These are phyloP conservation scores for Stegastes partitus DNA, from an alignment of 2,113 vertebrate genomes.

Conservation along the genomic window DNA sequence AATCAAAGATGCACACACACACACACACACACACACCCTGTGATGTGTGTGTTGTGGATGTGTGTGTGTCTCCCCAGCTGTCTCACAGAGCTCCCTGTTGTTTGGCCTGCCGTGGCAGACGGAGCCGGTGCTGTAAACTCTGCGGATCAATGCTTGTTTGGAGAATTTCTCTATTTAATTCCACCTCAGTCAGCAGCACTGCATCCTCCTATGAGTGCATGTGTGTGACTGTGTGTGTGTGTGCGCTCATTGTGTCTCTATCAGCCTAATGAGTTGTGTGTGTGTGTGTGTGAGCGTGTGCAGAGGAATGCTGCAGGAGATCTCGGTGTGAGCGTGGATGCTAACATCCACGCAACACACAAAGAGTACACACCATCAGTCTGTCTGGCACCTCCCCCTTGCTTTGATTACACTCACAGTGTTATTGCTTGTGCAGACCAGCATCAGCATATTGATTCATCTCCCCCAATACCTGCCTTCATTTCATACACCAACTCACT, in stretches of 20 bases:
- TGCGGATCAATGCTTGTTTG: conserved; percentile 76
- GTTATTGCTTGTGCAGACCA: conserved; percentile 63
- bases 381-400: conserved; percentile 65
- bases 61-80: conserved; percentile 52
- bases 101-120: conserved; percentile 56
- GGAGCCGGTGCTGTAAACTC: conserved; percentile 54
- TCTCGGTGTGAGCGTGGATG: conserved; percentile 18
- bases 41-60: conserved; percentile 21
- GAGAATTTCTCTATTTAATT: conserved; percentile 75
- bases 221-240: conserved; percentile 16
- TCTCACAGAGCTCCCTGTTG: conserved; percentile 68
- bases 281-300: conserved; percentile 41
- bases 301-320: conserved; percentile 52
- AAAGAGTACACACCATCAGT: conserved; percentile 40
- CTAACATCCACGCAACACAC: neutral
- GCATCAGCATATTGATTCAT: conserved; percentile 74
- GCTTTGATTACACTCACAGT: conserved; percentile 62
- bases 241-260: conserved; percentile 36
- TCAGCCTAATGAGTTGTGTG: conserved; percentile 33
- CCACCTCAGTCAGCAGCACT: conserved; percentile 76
- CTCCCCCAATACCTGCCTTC: conserved; percentile 33
- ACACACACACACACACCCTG: conserved; percentile 26
- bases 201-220: conserved; percentile 6
- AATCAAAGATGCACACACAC: conserved; percentile 55
- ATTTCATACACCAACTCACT: conserved; percentile 42